Base-by-base conservation (phyloP, 1,140 invertebrate genomes). In the Drosophila insularis region DNA sequence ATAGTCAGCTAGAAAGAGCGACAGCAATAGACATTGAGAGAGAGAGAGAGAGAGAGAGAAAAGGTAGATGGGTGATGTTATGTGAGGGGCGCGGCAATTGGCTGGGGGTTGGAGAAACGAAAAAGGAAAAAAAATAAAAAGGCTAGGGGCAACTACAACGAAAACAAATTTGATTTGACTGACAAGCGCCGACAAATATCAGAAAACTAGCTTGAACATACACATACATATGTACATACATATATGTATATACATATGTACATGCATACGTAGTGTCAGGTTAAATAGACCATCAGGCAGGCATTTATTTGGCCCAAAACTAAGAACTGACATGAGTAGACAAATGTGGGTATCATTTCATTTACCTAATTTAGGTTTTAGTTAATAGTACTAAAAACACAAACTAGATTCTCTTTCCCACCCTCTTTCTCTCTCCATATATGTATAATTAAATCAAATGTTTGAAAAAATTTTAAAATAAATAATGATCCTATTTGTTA, bases 141-240 rank as follows among this genome's bases (percentile, higher is more conserved):
- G 39, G 39, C 4, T 40, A 13, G 2, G 14, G 14, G 8, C 14
- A 19, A 46, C 6, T 14, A 19, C 6, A 46, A 50, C 35, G 35
- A 74, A 64, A 75, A 69, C 79, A 81, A 85, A 81, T 81, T 87
- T 75, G 75, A 87, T 82, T 73, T 81, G 82, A 85, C 82, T 75
- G 82, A 85, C 81, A 86, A 85, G 64, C 81, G 81, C 68, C 81
- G 68, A 86, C 78, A 78, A 86, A 75, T 84, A 86, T 86, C 78
- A 81, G 56, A 81, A 50, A 72, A 74, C 72, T 66, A 74, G 66
- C 71, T 40, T 56, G 60, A 61, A 72, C 64, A 71, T 27, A 23
- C 4, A 23, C 4, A 4, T 23, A 6, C 5, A 5, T 27, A 27
- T n/a, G n/a, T n/a, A n/a, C n/a, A n/a, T 27, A 6, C 0, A 27